Percentiles rank a stretch among this genome's conserved stretches.
These are phyloP conservation scores for Cryptus viduatorius DNA, from an alignment of 2,888 invertebrate genomes.

Conservation along the genomic window DNA sequence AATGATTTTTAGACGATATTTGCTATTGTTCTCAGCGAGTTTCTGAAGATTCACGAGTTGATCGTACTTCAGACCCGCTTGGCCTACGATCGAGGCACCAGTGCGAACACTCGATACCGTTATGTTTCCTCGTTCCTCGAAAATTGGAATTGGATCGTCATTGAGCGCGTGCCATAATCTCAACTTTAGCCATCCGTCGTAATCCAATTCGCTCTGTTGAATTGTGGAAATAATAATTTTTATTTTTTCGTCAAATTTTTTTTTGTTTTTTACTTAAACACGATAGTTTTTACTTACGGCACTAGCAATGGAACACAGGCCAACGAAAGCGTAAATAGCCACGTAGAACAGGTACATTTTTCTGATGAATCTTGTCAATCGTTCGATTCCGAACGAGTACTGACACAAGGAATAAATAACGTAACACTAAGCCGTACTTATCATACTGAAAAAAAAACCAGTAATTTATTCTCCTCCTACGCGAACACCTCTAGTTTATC, in stretches of 20 bases:
- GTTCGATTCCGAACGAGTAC: slow-evolving; percentile 8
- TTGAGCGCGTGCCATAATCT: slow-evolving; percentile 90
- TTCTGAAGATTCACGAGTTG: slow-evolving; percentile 88
- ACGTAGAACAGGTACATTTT: slow-evolving; percentile 70
- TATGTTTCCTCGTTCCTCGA: slow-evolving; percentile 89
- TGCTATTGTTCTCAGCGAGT: slow-evolving; percentile 89
- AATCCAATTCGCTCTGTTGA: slow-evolving; percentile 88
- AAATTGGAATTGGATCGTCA: slow-evolving; percentile 86
- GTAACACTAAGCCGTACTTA: slow-evolving; percentile 18
- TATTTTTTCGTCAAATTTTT: neutral
- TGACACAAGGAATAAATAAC: slow-evolving; percentile 22
- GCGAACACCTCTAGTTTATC: neutral
- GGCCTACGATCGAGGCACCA: slow-evolving; percentile 88
- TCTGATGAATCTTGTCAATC: slow-evolving; percentile 19
- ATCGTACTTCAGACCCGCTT: slow-evolving; percentile 86
- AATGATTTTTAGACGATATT: slow-evolving; percentile 91
- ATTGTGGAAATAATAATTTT: slow-evolving; percentile 26
- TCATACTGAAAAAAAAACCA: neutral
- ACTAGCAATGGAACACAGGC: slow-evolving; percentile 57
- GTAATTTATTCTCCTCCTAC: neutral
- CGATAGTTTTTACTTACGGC: slow-evolving; percentile 69
- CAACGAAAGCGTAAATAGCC: slow-evolving; percentile 65
- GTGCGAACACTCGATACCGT: slow-evolving; percentile 90
- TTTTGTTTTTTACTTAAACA: neutral
- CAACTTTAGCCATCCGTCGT: slow-evolving; percentile 91